phyloP scores from a whole-genome alignment of 1,140 invertebrate species.

The Holcopasites calliopsidis region DNA sequence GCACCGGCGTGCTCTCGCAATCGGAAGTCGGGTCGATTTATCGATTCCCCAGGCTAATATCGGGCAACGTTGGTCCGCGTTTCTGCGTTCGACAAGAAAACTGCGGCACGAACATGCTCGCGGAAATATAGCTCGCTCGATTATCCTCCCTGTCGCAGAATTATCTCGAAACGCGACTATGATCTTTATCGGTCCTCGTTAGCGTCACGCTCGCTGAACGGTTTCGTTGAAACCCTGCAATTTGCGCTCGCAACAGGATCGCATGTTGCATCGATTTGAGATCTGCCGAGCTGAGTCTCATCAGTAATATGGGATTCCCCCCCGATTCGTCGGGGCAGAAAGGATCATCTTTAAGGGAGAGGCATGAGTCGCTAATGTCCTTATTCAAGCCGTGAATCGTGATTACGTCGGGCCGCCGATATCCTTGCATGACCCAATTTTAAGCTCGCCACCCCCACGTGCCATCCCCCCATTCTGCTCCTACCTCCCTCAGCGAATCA shows the following conservation, averaged over 20 bases:
- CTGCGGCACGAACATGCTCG: not conserved
- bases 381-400: slow-evolving; percentile 31
- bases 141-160: not conserved
- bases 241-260: not conserved
- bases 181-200: not conserved
- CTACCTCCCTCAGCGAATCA: not conserved
- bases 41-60: slow-evolving; percentile 19
- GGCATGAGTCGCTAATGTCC: slow-evolving; percentile 33
- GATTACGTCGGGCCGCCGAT: slow-evolving; percentile 44
- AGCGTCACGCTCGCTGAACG: not conserved
- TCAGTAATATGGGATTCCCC: no score
- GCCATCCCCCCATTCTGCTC: not conserved
- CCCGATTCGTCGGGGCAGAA: no score
- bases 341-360: not conserved
- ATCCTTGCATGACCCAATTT: slow-evolving; percentile 48
- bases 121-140: not conserved
- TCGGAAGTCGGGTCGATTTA: not conserved
- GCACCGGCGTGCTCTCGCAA: no score
- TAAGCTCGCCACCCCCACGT: not conserved
- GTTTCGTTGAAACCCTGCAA: not conserved
- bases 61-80: not conserved
- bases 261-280: not conserved
- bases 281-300: no score
- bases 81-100: not conserved
- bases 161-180: not conserved